Evolutionary conservation across 2,888 invertebrate species (phyloP).

Genomic region (Drosophila nr. perissopoda): DNA sequence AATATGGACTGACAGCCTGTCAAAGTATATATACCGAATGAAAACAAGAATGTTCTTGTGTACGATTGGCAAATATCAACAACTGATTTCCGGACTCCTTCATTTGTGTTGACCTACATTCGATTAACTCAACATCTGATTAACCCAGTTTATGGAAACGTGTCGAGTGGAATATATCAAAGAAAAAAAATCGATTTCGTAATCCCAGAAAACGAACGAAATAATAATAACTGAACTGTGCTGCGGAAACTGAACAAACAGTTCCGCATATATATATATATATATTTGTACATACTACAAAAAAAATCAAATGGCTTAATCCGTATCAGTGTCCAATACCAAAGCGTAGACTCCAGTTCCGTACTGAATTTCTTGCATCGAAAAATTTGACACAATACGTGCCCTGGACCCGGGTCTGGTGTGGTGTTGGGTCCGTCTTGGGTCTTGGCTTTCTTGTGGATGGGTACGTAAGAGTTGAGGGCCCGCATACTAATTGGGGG

Average conservation of each 20-base stretch:
- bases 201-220: slow-evolving; percentile 49
- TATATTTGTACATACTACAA: neutral
- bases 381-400: slow-evolving; percentile 79
- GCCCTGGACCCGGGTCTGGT: slow-evolving; percentile 43
- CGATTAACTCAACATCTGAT: slow-evolving; percentile 5
- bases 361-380: slow-evolving; percentile 79
- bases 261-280: slow-evolving; percentile 59
- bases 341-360: slow-evolving; percentile 71
- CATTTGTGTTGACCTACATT: slow-evolving; percentile 38
- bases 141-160: slow-evolving; percentile 17
- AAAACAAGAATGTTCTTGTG: neutral
- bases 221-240: slow-evolving; percentile 42
- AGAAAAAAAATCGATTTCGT: slow-evolving; percentile 62
- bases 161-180: slow-evolving; percentile 28
- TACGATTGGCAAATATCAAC: neutral
- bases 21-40: neutral
- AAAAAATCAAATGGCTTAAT: slow-evolving; percentile 49
- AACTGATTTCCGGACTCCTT: slow-evolving; percentile 5
- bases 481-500: slow-evolving; percentile 68
- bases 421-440: slow-evolving; percentile 28
- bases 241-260: slow-evolving; percentile 31
- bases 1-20: neutral
- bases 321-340: slow-evolving; percentile 46
- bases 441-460: slow-evolving; percentile 66
- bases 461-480: slow-evolving; percentile 70